A percentile compares a stretch with the other conserved stretches of the same genome.
phyloP scores from a whole-genome alignment of 2,113 vertebrate species.

The Sclerurus mexicanus region DNA sequence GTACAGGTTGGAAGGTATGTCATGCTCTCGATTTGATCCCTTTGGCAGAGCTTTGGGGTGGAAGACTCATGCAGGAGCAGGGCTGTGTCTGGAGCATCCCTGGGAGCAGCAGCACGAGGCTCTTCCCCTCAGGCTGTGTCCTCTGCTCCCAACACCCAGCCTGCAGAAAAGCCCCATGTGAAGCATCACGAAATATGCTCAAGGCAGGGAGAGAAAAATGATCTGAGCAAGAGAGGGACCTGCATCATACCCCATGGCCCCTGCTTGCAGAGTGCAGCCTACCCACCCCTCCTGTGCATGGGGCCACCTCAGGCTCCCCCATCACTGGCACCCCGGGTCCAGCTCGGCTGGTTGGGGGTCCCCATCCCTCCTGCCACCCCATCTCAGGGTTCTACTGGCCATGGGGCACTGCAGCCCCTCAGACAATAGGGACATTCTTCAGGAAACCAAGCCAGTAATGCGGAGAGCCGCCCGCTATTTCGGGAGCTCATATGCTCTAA shows the following conservation, averaged over 20 bases:
- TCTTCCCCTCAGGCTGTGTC: not conserved
- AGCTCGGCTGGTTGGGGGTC: not conserved
- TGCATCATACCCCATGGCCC: accelerated
- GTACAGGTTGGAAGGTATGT: accelerated
- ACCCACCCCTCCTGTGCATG: not conserved
- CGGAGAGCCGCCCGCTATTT: not conserved
- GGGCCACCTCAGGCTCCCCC: not conserved
- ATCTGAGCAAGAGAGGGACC: not conserved
- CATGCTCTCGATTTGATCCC: not conserved
- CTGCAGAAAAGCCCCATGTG: accelerated
- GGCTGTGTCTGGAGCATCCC: not conserved
- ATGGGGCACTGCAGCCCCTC: not conserved
- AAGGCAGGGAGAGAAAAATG: not conserved
- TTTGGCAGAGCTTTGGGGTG: not conserved
- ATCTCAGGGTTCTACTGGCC: not conserved
- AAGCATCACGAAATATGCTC: not conserved
- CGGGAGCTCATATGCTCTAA: slow-evolving; percentile 5
- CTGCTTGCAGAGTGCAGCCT: accelerated
- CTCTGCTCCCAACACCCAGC: accelerated
- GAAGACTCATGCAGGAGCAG: accelerated
- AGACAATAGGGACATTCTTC: slow-evolving; percentile 20
- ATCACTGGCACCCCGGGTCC: accelerated
- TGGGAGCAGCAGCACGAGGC: not conserved
- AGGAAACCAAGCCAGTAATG: not conserved
- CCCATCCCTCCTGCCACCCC: not conserved